Evolutionary conservation across 2,113 vertebrate species (phyloP).

Genomic region (Siphamia tubifer): DNA sequence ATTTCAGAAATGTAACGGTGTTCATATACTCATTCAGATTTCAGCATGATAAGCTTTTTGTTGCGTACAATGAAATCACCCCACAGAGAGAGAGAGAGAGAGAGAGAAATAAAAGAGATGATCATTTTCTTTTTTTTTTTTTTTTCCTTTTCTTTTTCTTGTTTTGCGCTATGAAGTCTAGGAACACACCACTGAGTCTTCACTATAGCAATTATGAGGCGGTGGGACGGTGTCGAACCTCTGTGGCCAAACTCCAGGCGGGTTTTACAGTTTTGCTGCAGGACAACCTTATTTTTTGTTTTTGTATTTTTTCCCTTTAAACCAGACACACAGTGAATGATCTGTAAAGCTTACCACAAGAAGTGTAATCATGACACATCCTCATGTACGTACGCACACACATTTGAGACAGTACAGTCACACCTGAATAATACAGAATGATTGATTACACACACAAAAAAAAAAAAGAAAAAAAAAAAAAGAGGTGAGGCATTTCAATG

Average conservation of each 20-base stretch:
- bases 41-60: conserved; percentile 75
- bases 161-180: conserved; percentile 57
- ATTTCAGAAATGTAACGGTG: conserved; percentile 80
- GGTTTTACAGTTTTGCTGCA: conserved; percentile 67
- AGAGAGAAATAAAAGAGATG: conserved; percentile 24
- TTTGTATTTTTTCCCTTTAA: too few species aligned
- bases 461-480: too few species aligned
- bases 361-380: conserved; percentile 41
- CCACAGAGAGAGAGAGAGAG: conserved; percentile 64
- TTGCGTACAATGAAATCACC: conserved; percentile 77
- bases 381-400: conserved; percentile 10
- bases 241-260: conserved; percentile 45
- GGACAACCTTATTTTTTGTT: too few species aligned
- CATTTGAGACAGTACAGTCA: conserved; percentile 51
- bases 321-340: conserved; percentile 66
- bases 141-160: too few species aligned
- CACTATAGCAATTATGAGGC: conserved; percentile 61
- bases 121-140: conserved; percentile 44
- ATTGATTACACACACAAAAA: conserved; percentile 61
- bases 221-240: conserved; percentile 4
- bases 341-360: conserved; percentile 62
- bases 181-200: conserved; percentile 69
- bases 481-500: conserved; percentile 53
- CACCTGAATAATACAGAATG: conserved; percentile 62
- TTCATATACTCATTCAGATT: conserved; percentile 80